Conservation (phyloP, 30 jellyfish, hydroid and myxozoan species). For the Aurelia sp. region DNA sequence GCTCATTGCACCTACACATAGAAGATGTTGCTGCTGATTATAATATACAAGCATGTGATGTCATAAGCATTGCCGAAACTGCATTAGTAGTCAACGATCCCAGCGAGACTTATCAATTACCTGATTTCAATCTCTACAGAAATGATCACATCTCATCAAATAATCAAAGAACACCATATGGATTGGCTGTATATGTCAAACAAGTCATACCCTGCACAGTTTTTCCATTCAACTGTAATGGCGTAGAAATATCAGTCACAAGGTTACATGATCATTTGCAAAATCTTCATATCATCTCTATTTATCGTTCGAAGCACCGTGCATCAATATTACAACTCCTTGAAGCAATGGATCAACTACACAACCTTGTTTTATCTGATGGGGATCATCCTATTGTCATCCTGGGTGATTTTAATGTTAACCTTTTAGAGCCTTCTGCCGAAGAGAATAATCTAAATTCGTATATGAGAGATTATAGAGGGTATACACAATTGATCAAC, state of each 20-base stretch:
- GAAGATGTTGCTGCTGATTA: conserved; percentile 5
- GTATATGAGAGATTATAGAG: background rate
- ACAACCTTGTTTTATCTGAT: background rate
- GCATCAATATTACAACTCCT: background rate
- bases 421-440: background rate
- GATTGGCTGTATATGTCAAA: conserved; percentile 15
- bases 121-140: conserved; percentile 7
- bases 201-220: background rate
- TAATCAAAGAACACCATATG: background rate
- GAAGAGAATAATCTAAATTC: background rate
- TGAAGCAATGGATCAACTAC: background rate
- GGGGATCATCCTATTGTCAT: background rate
- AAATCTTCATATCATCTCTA: background rate
- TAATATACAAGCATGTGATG: conserved; percentile 19
- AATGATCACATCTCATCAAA: background rate
- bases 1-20: conserved; percentile 23
- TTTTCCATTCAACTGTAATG: background rate
- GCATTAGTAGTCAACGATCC: background rate
- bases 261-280: background rate
- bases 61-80: conserved; percentile 22
- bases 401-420: conserved; percentile 43
- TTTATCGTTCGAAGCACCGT: background rate
- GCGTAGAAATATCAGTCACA: conserved; percentile 6
- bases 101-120: background rate
- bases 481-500: conserved; percentile 3